These are phyloP conservation scores for Holothuria glaberrima DNA, from an alignment of 35 echinoderm and acorn worm species.

Conservation along the genomic window DNA sequence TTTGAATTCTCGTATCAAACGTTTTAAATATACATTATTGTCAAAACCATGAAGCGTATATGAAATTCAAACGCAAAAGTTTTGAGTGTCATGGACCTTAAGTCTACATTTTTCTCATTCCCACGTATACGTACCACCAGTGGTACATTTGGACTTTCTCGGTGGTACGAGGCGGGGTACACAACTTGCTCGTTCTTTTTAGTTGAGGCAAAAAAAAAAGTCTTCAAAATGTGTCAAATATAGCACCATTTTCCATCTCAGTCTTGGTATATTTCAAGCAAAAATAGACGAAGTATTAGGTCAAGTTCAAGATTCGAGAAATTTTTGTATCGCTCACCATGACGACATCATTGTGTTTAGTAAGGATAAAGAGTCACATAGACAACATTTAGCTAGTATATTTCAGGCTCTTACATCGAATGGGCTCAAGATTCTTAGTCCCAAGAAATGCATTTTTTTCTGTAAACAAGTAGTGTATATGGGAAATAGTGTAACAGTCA, in stretches of 20 bases:
- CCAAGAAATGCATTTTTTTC: conserved; percentile 54
- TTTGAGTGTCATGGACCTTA: conserved; percentile 62
- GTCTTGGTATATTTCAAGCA: conserved; percentile 39
- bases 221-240: no score
- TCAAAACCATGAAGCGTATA: conserved; percentile 53
- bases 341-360: conserved; percentile 63
- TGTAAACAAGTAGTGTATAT: conserved; percentile 48
- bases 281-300: conserved; percentile 50
- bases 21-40: conserved; percentile 29
- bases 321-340: conserved; percentile 60
- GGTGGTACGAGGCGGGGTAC: no score
- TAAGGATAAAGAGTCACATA: not conserved
- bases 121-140: no score
- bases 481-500: conserved; percentile 53
- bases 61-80: conserved; percentile 57
- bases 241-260: no score
- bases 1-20: not conserved
- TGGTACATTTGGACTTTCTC: no score
- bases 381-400: not conserved
- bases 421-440: conserved; percentile 43
- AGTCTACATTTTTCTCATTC: conserved; percentile 63
- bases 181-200: conserved; percentile 47
- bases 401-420: not conserved
- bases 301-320: not conserved
- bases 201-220: no score